Evolutionary conservation across 2,113 vertebrate species (phyloP).

Genomic region (Nyctibius bracteatus): DNA sequence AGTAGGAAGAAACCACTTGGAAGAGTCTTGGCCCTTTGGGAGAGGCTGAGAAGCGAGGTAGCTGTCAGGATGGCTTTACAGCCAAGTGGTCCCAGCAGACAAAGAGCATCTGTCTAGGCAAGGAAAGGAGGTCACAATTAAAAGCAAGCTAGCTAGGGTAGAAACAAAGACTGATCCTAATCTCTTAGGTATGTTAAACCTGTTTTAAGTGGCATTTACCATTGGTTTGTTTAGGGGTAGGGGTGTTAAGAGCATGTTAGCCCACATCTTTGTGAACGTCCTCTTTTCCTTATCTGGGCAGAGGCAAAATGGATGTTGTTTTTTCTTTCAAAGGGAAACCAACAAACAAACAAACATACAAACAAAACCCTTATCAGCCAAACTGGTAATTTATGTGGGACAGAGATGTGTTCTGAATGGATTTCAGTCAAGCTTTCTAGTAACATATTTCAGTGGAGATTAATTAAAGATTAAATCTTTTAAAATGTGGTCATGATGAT

Average conservation of each 20-base stretch:
- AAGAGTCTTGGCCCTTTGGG: constrained; percentile 4
- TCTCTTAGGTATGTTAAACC: constrained; percentile 13
- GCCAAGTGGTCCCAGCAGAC: not conserved
- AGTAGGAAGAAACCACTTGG: constrained; percentile 10
- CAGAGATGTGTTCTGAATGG: not conserved
- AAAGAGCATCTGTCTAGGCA: constrained; percentile 32
- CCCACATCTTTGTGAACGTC: not conserved
- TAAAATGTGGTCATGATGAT: not conserved
- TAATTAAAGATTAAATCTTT: not conserved
- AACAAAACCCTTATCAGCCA: not conserved
- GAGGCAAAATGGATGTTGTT: not conserved
- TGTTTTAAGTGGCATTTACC: not conserved
- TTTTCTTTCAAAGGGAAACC: not conserved
- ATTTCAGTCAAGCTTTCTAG: not conserved
- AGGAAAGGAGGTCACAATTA: constrained; percentile 44
- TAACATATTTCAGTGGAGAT: not conserved
- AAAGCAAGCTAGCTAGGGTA: constrained; percentile 2
- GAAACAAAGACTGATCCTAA: constrained; percentile 17
- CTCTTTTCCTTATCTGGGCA: not conserved
- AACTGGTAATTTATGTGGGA: not conserved
- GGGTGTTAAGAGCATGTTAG: not conserved
- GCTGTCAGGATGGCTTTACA: constrained; percentile 6
- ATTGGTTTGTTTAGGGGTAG: not conserved
- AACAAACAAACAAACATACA: not conserved
- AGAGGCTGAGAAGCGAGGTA: not conserved